phyloP scores from a whole-genome alignment of 2,113 vertebrate species.

The Cephalopholis sonnerati region DNA sequence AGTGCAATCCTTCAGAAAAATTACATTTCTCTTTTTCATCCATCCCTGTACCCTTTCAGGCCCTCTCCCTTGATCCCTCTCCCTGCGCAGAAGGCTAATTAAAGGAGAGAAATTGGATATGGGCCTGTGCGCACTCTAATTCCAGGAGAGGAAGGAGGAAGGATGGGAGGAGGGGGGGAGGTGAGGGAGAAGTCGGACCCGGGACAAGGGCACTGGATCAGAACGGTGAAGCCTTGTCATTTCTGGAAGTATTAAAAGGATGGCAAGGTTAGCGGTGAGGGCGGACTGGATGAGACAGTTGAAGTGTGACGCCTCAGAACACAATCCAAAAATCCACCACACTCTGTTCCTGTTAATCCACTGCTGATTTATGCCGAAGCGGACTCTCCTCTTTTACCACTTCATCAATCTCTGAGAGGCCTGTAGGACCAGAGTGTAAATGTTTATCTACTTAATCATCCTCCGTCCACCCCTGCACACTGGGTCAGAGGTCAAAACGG shows the following conservation, averaged over 20 bases:
- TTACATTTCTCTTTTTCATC: constrained; percentile 63
- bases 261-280: constrained; percentile 44
- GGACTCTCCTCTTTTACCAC: constrained; percentile 53
- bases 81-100: constrained; percentile 77
- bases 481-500: constrained; percentile 46
- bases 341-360: constrained; percentile 47
- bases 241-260: constrained; percentile 42
- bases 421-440: constrained; percentile 45
- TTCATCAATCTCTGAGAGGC: constrained; percentile 64
- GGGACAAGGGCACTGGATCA: constrained; percentile 55
- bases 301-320: constrained; percentile 41
- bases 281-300: constrained; percentile 44
- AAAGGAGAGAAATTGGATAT: constrained; percentile 83
- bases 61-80: constrained; percentile 43
- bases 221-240: constrained; percentile 56
- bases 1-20: constrained; percentile 72
- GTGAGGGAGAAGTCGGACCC: constrained; percentile 42
- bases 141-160: constrained; percentile 33
- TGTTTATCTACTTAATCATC: constrained; percentile 56
- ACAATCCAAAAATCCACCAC: constrained; percentile 49
- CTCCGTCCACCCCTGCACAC: constrained; percentile 20
- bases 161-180: neutral
- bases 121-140: constrained; percentile 77
- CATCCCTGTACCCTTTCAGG: constrained; percentile 47
- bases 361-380: constrained; percentile 57